phyloP scores from a whole-genome alignment of 2,113 vertebrate genomes.

The Gorsachius goisagi region DNA sequence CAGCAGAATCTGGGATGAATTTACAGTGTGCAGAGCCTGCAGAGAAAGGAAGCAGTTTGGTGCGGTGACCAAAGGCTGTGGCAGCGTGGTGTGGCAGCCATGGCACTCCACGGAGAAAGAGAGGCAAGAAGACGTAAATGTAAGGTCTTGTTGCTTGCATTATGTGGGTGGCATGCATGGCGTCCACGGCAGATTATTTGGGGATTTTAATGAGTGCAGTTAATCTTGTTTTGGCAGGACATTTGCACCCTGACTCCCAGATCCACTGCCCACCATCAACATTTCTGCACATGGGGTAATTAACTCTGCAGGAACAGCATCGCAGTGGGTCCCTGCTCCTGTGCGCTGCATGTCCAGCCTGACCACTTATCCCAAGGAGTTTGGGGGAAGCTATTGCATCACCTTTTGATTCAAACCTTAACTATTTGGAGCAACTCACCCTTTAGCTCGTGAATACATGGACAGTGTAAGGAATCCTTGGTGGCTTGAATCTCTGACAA shows the following conservation, averaged over 20 bases:
- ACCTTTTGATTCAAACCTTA: neutral
- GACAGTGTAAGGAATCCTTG: constrained; percentile 84
- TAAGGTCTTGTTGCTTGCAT: neutral
- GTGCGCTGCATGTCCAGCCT: neutral
- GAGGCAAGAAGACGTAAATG: neutral
- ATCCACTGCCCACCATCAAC: neutral
- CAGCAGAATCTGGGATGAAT: neutral
- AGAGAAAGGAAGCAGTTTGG: neutral
- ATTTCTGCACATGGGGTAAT: neutral
- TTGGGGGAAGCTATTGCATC: neutral
- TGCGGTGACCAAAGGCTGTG: neutral
- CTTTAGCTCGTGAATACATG: constrained; percentile 74
- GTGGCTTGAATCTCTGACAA: constrained; percentile 89
- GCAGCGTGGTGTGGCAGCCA: neutral
- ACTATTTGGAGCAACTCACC: constrained; percentile 67
- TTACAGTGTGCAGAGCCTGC: neutral
- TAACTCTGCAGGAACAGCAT: neutral
- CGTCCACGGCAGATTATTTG: neutral
- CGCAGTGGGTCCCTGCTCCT: neutral
- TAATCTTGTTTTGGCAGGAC: neutral
- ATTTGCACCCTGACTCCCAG: neutral
- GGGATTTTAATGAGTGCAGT: neutral
- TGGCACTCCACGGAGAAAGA: neutral
- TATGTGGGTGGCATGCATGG: rapidly evolving
- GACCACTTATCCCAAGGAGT: neutral